Conservation (phyloP, 1,140 invertebrate genomes). For the Papilio glaucus region DNA sequence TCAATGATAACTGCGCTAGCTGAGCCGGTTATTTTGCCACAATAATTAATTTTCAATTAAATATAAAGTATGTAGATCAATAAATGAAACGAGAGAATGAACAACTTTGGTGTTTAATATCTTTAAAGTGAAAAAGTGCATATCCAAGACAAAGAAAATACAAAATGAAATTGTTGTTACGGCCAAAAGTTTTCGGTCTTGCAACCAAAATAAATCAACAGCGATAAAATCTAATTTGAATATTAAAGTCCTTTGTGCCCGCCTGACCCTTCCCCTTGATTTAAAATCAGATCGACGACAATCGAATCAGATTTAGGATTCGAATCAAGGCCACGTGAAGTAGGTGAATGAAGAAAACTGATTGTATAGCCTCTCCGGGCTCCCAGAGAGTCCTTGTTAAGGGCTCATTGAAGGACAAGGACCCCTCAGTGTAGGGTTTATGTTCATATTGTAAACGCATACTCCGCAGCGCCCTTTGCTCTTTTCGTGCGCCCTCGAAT, state of each 20-base stretch:
- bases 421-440: slow-evolving; percentile 55
- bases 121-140: background rate
- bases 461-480: slow-evolving; percentile 73
- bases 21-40: too few relatives aligned
- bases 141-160: slow-evolving; percentile 8
- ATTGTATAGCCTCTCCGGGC: slow-evolving; percentile 62
- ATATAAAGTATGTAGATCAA: too few relatives aligned
- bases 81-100: background rate
- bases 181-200: background rate
- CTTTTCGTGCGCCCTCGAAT: slow-evolving; percentile 69
- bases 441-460: slow-evolving; percentile 65
- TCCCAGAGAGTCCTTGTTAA: slow-evolving; percentile 70
- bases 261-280: slow-evolving; percentile 65
- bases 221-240: slow-evolving; percentile 72
- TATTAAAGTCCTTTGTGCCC: slow-evolving; percentile 63
- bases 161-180: background rate
- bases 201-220: slow-evolving; percentile 60
- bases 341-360: slow-evolving; percentile 65
- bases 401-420: slow-evolving; percentile 76
- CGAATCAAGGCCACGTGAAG: slow-evolving; percentile 77
- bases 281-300: slow-evolving; percentile 65
- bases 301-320: slow-evolving; percentile 73
- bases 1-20: background rate
- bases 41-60: too few relatives aligned
- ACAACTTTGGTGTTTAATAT: too few relatives aligned